A percentile compares a stretch with the other conserved stretches of the same genome.
These are phyloP conservation scores for Meriones psammophilus DNA, from an alignment of 2,797 vertebrate genomes.

Conservation along the genomic window DNA sequence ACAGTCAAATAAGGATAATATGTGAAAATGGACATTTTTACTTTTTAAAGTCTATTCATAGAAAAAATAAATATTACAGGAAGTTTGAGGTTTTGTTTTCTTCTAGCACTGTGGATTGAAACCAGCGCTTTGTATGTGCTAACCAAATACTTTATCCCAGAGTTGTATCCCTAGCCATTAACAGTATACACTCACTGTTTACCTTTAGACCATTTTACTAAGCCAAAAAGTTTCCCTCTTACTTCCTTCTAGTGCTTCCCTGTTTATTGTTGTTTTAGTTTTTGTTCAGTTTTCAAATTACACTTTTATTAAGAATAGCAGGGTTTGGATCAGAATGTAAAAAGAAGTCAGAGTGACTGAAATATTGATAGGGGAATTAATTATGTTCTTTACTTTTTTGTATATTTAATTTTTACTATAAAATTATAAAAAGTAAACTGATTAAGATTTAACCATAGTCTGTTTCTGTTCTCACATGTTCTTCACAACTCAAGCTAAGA, in stretches of 20 bases:
- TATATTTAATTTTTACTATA: constrained; percentile 20
- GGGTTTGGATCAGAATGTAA: constrained; percentile 42
- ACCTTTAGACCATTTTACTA: constrained; percentile 1
- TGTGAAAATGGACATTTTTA: not conserved
- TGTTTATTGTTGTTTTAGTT: not conserved
- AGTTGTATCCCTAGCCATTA: not conserved
- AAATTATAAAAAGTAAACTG: not conserved
- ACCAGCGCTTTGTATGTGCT: not conserved
- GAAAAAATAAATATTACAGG: not conserved
- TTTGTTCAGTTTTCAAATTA: not conserved
- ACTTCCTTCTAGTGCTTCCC: not conserved
- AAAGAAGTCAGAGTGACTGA: constrained; percentile 17
- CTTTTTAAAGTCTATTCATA: constrained; percentile 39
- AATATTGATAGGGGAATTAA: not conserved
- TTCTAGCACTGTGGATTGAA: not conserved
- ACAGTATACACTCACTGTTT: not conserved
- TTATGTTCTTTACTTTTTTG: not conserved
- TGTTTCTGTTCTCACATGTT: not conserved
- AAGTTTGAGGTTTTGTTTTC: not conserved
- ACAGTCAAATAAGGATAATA: not conserved
- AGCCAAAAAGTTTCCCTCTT: not conserved
- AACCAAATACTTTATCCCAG: not conserved
- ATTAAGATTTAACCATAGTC: not conserved
- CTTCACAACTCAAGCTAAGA: constrained; percentile 39
- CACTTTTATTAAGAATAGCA: constrained; percentile 20